A percentile compares a stretch with the other conserved stretches of the same genome.
phyloP scores from a whole-genome alignment of 1,140 invertebrate species.

The Sycophaga agraensis region DNA sequence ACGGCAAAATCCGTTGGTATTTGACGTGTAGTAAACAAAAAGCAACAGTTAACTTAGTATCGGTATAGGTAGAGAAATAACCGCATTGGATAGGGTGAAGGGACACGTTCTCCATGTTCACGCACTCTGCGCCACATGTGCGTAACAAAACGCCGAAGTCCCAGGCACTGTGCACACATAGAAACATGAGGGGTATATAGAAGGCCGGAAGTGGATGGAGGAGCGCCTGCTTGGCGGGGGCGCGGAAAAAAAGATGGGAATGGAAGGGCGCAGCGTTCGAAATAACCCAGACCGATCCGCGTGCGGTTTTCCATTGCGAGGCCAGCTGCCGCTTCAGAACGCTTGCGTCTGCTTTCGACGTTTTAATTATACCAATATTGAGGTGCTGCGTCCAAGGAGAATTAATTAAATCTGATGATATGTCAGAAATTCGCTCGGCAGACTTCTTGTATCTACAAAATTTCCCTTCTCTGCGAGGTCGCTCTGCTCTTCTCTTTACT shows the following conservation, averaged over 20 bases:
- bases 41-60: too few relatives aligned
- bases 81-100: not conserved
- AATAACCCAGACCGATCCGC: too few relatives aligned
- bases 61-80: not conserved
- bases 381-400: too few relatives aligned
- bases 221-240: not conserved
- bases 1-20: too few relatives aligned
- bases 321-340: not conserved
- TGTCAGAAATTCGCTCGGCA: too few relatives aligned
- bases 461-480: too few relatives aligned
- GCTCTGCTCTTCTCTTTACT: too few relatives aligned
- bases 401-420: too few relatives aligned
- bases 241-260: not conserved
- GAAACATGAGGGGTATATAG: constrained; percentile 16
- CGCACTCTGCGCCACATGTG: constrained; percentile 38
- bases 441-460: too few relatives aligned
- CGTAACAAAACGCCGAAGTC: constrained; percentile 34
- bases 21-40: too few relatives aligned
- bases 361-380: constrained; percentile 6
- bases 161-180: constrained; percentile 30
- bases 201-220: constrained; percentile 13
- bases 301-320: not conserved
- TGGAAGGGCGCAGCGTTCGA: not conserved
- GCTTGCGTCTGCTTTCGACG: constrained; percentile 8
- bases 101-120: constrained; percentile 1